Evolutionary conservation across 2,113 vertebrate genomes (phyloP), one percentile per base, ranked within the genome.

Genomic region (Anhinga anhinga): DNA sequence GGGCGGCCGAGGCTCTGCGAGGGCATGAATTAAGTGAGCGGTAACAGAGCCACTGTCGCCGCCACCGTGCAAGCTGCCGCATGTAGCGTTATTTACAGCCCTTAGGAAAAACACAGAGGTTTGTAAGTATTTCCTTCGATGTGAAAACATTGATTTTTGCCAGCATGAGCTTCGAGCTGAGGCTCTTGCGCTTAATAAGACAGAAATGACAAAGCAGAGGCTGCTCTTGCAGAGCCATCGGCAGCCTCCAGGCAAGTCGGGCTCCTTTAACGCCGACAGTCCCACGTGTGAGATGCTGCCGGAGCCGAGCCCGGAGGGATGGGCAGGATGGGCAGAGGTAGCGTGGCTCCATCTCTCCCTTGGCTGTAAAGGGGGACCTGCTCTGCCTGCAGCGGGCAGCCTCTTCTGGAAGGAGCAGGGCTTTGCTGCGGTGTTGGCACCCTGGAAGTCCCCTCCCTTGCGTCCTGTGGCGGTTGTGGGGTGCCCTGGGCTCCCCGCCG

Each of bases 91-190:
- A 65, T 82, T 88, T 90, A 45, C 77, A 85, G 62, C 92, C 80
- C 88, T 34, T 1, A 7, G 55, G 89, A 91, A 58, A 81, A 95
- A 62, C 50, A 36, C 15, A 0, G 22, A 13, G 44, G 11, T 80
- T 66, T 63, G 66, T 11, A 15, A 58, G 47, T 12, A 3, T 58
- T 93, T 56, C 91, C 92, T 74, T 40, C 18, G 0, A 17, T 5
- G 59, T 5, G 58, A 74, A 94, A 94, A 74, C 95, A 84, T 58
- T 20, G 93, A 93, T 88, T 87, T 83, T 44, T 73, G 62, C 88
- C 81, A 92, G 88, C 55, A 1, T 19, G 77, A 44, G 59, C 95
- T 49, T 44, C 5, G 3, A 80, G 87, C 76, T 26, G 85, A 44
- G n/a, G 38, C 69, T 81, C 80, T 20, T 1, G 1, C 2, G 1